Evolutionary conservation across 2,888 invertebrate genomes (phyloP).

Genomic region (Nephrotoma guestfalica): DNA sequence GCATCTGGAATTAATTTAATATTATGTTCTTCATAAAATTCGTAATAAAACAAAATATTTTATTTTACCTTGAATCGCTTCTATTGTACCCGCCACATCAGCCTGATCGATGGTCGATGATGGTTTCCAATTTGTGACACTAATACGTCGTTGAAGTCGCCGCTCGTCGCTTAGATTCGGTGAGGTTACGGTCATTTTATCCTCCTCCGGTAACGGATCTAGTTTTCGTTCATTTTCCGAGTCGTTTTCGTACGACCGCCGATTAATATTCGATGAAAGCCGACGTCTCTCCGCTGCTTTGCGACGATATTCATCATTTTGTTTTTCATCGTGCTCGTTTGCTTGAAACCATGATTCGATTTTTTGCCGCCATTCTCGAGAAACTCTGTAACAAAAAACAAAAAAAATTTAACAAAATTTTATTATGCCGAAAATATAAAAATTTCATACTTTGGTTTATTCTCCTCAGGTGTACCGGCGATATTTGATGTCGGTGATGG

Average conservation of each 20-base stretch:
- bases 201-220: constrained; percentile 62
- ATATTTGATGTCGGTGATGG: constrained; percentile 9
- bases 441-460: constrained; percentile 33
- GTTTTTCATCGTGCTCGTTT: constrained; percentile 66
- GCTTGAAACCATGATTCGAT: constrained; percentile 85
- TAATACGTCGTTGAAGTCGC: constrained; percentile 35
- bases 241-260: constrained; percentile 72
- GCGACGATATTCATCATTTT: constrained; percentile 46
- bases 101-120: constrained; percentile 62
- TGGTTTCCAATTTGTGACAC: constrained; percentile 59
- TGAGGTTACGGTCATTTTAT: constrained; percentile 27
- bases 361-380: constrained; percentile 75
- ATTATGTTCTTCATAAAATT: constrained; percentile 12
- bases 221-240: constrained; percentile 71
- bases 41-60: not conserved
- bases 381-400: constrained; percentile 22
- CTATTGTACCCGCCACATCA: constrained; percentile 71
- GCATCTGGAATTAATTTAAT: not conserved
- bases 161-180: constrained; percentile 35
- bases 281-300: constrained; percentile 26
- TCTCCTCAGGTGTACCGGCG: constrained; percentile 28
- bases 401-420: constrained; percentile 4
- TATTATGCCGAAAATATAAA: not conserved
- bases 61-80: constrained; percentile 66
- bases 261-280: constrained; percentile 49